Evolutionary conservation across 2,888 invertebrate genomes (phyloP), one percentile per base, ranked within the genome.

Genomic region (Leptinotarsa haldemani): DNA sequence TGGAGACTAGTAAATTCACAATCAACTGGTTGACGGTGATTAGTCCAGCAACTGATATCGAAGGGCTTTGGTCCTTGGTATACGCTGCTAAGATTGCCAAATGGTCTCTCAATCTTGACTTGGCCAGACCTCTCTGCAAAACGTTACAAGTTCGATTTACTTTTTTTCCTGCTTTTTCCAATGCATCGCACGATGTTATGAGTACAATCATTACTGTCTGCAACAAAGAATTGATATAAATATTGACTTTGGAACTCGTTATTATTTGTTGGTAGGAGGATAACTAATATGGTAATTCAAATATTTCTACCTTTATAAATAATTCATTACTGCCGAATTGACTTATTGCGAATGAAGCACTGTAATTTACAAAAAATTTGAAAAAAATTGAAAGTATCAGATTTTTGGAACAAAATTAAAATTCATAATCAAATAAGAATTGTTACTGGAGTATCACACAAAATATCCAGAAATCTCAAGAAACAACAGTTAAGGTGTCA

Each of bases 1-100:
- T 61, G 61, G 61, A 61, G 5, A 61, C 9, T 4, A 61, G 30
- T 30, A 61, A 30, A 18, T 61, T 61, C 25, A 56, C 56, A 22
- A 56, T 22, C 15, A 20, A 22, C 3, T 56, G 56, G 15, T 56
- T 56, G 16, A 56, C 56, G 0, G 15, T 22, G 13, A 56, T 15
- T 12, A 56, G 25, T 22, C 22, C 25, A 13, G 56, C 56, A 22
- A 20, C 56, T 20, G 56, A 56, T 56, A 56, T 56, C 15, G 15
- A 20, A 56, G 56, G 56, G 3, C 22, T 3, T 22, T 56, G 56
- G 12, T 56, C 25, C 4, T 56, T 56, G 12, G 56, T 20, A 13
- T 56, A 56, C 0, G 22, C 56, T 12, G 25, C 56, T 56, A 56
- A 4, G 22, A 56, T 15, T 16, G 22, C 20, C 56, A 56, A 22